Evolutionary conservation across 2,797 vertebrate species (phyloP).

Genomic region (Acanthurus leucopareius): DNA sequence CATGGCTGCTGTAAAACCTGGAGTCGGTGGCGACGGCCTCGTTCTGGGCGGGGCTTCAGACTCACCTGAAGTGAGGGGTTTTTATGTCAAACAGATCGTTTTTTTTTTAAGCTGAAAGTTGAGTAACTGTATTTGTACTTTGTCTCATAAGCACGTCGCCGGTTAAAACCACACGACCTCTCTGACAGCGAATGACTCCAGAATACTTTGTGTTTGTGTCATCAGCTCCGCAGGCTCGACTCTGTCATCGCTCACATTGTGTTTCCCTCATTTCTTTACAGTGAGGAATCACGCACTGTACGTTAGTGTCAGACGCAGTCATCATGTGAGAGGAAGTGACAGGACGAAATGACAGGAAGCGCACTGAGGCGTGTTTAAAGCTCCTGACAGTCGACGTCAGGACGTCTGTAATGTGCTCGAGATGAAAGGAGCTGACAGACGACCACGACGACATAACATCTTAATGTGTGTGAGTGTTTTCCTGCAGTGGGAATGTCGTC

Average conservation of each 20-base stretch:
- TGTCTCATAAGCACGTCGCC: too few species aligned
- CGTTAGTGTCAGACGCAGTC: constrained; percentile 33
- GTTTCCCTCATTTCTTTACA: constrained; percentile 16
- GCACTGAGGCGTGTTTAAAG: background rate
- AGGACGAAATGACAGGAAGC: constrained; percentile 18
- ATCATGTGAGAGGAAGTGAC: constrained; percentile 20
- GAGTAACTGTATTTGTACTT: too few species aligned
- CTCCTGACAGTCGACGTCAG: constrained; percentile 6
- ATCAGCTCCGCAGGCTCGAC: background rate
- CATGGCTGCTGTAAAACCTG: too few species aligned
- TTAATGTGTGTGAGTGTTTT: background rate
- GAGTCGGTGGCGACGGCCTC: too few species aligned
- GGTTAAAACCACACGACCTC: too few species aligned
- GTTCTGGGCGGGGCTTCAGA: too few species aligned
- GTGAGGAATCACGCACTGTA: constrained; percentile 26
- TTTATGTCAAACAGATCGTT: too few species aligned
- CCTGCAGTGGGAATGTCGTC: background rate
- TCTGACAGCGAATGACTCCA: background rate
- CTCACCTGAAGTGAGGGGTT: too few species aligned
- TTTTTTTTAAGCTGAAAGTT: too few species aligned
- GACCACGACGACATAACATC: background rate
- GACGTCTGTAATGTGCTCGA: too few species aligned
- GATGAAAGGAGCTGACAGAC: constrained; percentile 23
- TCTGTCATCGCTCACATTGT: constrained; percentile 21
- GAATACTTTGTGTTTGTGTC: constrained; percentile 1